Conservation (phyloP, 2,888 invertebrate species). For the Candidula unifasciata region DNA sequence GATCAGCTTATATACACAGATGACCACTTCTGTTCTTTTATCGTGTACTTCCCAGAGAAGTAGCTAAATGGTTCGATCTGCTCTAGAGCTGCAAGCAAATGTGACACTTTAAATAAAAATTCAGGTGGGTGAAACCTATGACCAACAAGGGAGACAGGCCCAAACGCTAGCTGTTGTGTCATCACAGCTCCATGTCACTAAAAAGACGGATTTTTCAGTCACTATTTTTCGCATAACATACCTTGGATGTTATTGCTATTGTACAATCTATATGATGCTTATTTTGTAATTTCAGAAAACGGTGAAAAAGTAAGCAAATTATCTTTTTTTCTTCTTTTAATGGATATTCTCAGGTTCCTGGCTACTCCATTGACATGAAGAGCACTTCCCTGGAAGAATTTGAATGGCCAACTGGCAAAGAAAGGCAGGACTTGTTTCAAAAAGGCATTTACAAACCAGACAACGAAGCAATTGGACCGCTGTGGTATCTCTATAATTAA, state of each 20-base stretch:
- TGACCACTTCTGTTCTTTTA: too few relatives aligned
- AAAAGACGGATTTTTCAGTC: too few relatives aligned
- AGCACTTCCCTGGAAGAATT: slow-evolving; percentile 84
- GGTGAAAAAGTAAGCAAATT: background rate
- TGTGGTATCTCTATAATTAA: background rate
- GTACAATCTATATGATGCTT: slow-evolving; percentile 81
- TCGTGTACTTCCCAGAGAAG: too few relatives aligned
- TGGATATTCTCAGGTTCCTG: slow-evolving; percentile 81
- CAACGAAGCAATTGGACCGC: background rate
- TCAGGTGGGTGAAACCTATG: too few relatives aligned
- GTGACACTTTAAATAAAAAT: too few relatives aligned
- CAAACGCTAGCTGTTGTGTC: too few relatives aligned
- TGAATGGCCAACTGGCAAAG: slow-evolving; percentile 87
- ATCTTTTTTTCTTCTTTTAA: background rate
- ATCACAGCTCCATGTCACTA: too few relatives aligned
- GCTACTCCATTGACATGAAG: slow-evolving; percentile 90
- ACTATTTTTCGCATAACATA: background rate
- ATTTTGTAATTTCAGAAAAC: too few relatives aligned
- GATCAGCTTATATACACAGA: too few relatives aligned
- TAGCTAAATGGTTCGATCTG: too few relatives aligned
- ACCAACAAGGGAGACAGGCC: too few relatives aligned
- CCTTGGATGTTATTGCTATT: background rate
- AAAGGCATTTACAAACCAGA: slow-evolving; percentile 64
- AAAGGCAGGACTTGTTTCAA: slow-evolving; percentile 83
- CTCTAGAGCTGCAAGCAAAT: too few relatives aligned